Conservation (phyloP, 2,113 vertebrate species). For the Eulemur macaco region DNA sequence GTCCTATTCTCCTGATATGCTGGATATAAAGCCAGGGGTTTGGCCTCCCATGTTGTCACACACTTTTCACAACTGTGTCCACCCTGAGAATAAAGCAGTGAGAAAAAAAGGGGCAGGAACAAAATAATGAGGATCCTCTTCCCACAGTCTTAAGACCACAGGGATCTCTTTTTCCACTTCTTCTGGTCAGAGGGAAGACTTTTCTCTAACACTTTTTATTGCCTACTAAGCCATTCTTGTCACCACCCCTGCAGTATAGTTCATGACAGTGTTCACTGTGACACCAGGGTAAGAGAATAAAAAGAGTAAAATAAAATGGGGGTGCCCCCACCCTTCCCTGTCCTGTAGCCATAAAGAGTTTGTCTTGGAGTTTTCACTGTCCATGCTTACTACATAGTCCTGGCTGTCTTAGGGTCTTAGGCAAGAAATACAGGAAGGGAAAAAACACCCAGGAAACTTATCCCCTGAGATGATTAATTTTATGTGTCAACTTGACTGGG, state of each 20-base stretch:
- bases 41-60: too few relatives aligned
- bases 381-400: neutral
- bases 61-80: neutral
- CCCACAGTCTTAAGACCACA: neutral
- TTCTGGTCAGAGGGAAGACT: neutral
- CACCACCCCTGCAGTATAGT: too few relatives aligned
- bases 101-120: neutral
- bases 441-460: neutral
- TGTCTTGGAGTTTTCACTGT: neutral
- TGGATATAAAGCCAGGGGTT: neutral
- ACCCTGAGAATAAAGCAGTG: neutral
- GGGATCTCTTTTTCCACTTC: neutral
- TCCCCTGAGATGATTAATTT: neutral
- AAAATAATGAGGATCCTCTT: neutral
- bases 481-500: neutral
- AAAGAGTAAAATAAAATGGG: neutral
- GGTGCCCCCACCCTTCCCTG: neutral
- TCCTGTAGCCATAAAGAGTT: neutral
- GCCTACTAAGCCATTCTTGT: neutral
- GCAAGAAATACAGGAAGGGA: neutral
- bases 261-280: neutral
- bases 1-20: neutral
- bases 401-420: neutral
- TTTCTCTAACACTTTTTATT: neutral
- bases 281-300: neutral